A percentile compares a stretch with the other conserved stretches of the same genome.
Conservation (phyloP, 53 echinoderm and acorn worm species). For the Antedon mediterranea region DNA sequence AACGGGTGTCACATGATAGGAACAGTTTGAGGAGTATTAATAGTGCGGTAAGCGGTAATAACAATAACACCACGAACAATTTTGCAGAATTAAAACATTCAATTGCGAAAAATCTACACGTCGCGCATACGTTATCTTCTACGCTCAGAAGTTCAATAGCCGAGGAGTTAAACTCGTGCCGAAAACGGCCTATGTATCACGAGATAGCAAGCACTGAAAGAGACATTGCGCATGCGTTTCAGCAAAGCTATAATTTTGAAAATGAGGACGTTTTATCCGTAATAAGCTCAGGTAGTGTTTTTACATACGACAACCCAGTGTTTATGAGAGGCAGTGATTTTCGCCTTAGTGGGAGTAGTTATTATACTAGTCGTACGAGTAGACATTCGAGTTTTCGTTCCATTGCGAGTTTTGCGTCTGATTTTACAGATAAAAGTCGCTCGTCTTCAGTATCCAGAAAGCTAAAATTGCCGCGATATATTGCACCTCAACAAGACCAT, state of each 20-base stretch:
- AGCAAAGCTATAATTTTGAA: conserved; percentile 53
- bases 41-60: conserved; percentile 44
- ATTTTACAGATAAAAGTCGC: conserved; percentile 34
- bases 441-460: conserved; percentile 16
- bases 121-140: conserved; percentile 58
- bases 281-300: conserved; percentile 57
- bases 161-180: conserved; percentile 53
- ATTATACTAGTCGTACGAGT: conserved; percentile 21
- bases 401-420: conserved; percentile 62
- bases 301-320: conserved; percentile 83
- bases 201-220: conserved; percentile 75
- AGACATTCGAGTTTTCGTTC: conserved; percentile 88
- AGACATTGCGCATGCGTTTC: conserved; percentile 51
- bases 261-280: conserved; percentile 21
- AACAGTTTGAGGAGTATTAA: conserved; percentile 42
- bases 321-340: conserved; percentile 41
- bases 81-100: conserved; percentile 59
- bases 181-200: conserved; percentile 71
- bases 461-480: conserved; percentile 57
- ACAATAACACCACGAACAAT: conserved; percentile 30
- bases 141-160: conserved; percentile 70
- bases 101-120: conserved; percentile 64
- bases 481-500: conserved; percentile 31
- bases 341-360: conserved; percentile 24
- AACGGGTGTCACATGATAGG: conserved; percentile 22